Percentiles rank a stretch among this genome's conserved stretches.
phyloP scores from a whole-genome alignment of 2,888 invertebrate genomes.

The Liodrosophila aerea region DNA sequence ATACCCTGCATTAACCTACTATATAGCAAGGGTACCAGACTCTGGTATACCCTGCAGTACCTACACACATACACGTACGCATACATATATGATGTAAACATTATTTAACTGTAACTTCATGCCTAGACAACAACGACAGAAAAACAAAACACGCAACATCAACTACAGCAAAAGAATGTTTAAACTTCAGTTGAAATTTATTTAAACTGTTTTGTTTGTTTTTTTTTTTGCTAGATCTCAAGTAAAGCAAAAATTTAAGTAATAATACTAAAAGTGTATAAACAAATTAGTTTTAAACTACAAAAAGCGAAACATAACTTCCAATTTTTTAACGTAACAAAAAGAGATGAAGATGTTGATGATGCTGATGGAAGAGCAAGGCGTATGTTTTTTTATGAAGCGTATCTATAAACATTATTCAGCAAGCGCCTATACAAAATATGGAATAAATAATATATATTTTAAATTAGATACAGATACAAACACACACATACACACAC shows the following conservation, averaged over 20 bases:
- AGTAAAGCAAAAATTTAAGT: slow-evolving; percentile 65
- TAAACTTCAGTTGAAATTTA: slow-evolving; percentile 27
- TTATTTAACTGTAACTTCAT: slow-evolving; percentile 65
- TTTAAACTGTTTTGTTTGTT: slow-evolving; percentile 35
- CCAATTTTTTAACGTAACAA: slow-evolving; percentile 65
- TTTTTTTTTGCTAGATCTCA: slow-evolving; percentile 68
- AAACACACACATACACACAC: slow-evolving; percentile 28
- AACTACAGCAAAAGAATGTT: slow-evolving; percentile 15
- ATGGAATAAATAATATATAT: slow-evolving; percentile 44
- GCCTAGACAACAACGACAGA: slow-evolving; percentile 60
- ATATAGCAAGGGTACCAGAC: slow-evolving; percentile 6
- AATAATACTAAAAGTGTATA: slow-evolving; percentile 46
- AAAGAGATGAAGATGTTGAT: slow-evolving; percentile 24
- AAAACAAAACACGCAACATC: slow-evolving; percentile 27
- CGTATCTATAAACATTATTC: slow-evolving; percentile 73
- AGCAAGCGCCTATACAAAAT: slow-evolving; percentile 63
- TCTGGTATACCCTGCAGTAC: background rate
- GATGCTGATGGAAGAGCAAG: slow-evolving; percentile 14
- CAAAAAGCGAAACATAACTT: slow-evolving; percentile 58
- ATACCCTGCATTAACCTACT: slow-evolving; percentile 23
- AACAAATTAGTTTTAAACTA: slow-evolving; percentile 61
- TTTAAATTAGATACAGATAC: slow-evolving; percentile 37
- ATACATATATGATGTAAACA: slow-evolving; percentile 30
- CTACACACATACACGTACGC: slow-evolving; percentile 21
- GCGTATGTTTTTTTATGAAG: slow-evolving; percentile 57